Conservation (phyloP, 2,888 invertebrate species). For the Camponotus fellah region DNA sequence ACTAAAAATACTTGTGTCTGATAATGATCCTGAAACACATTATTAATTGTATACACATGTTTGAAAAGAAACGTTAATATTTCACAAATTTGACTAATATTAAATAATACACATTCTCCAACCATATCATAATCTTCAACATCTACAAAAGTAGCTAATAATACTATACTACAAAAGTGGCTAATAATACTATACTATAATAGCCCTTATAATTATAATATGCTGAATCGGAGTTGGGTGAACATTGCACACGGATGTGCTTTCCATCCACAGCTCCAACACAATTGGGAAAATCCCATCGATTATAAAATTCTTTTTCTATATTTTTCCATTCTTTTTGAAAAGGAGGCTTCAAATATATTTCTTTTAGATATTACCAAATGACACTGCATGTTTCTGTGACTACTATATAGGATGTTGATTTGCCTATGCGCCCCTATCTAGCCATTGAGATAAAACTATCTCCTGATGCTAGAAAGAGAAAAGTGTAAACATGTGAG, state of each 20-base stretch:
- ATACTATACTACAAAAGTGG: too few species aligned
- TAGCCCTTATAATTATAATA: conserved; percentile 6
- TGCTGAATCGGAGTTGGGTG: conserved; percentile 4
- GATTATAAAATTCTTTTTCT: neutral
- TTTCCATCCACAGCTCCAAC: neutral
- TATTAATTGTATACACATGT: too few species aligned
- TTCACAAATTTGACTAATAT: neutral
- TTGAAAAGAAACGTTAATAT: neutral
- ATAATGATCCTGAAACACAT: too few species aligned
- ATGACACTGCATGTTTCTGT: conserved; percentile 2
- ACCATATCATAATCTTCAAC: neutral
- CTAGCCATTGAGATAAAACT: neutral
- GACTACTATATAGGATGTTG: conserved; percentile 2
- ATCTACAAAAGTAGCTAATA: neutral
- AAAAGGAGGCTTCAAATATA: conserved; percentile 2
- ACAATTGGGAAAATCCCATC: conserved; percentile 6
- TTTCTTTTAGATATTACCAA: neutral
- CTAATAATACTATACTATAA: conserved; percentile 3
- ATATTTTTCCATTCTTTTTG: neutral
- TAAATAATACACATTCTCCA: neutral
- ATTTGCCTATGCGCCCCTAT: neutral
- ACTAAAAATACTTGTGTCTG: too few species aligned
- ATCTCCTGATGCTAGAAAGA: conserved; percentile 3
- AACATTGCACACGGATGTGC: conserved; percentile 15
- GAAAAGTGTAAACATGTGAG: too few species aligned